phyloP scores from a whole-genome alignment of 2,797 vertebrate species.

The Hydrolagus colliei region DNA sequence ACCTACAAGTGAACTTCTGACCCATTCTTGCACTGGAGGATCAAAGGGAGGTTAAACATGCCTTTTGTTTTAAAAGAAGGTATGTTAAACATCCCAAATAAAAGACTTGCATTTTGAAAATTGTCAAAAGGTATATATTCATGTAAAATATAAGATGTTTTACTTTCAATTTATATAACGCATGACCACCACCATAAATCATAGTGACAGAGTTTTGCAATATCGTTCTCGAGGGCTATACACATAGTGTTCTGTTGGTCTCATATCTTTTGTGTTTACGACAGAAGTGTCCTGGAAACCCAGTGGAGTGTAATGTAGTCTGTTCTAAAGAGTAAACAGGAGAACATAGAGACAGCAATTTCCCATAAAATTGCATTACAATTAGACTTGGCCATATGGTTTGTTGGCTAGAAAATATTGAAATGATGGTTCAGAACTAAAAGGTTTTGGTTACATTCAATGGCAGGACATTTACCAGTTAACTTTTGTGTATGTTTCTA shows the following conservation, averaged over 20 bases:
- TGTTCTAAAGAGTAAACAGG: not conserved
- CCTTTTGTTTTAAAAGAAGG: not conserved
- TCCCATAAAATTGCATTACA: not conserved
- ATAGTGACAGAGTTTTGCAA: not conserved
- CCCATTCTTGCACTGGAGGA: constrained; percentile 47
- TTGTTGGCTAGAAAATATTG: not conserved
- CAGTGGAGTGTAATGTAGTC: not conserved
- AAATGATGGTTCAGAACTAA: not conserved
- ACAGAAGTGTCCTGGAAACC: too few relatives aligned
- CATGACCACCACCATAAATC: not conserved
- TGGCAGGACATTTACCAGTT: not conserved
- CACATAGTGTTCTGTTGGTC: not conserved
- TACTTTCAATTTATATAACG: not conserved
- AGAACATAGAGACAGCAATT: not conserved
- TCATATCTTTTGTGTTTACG: not conserved
- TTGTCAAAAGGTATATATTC: not conserved
- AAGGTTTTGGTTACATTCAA: not conserved
- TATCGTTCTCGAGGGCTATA: not conserved
- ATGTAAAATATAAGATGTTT: not conserved
- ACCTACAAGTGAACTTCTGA: constrained; percentile 66
- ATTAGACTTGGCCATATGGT: not conserved
- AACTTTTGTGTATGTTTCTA: not conserved
- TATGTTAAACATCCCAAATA: not conserved
- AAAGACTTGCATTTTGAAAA: not conserved
- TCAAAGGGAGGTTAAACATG: constrained; percentile 15